Base-by-base conservation (phyloP, 1,140 invertebrate species). In the Nixonia krombeini region DNA sequence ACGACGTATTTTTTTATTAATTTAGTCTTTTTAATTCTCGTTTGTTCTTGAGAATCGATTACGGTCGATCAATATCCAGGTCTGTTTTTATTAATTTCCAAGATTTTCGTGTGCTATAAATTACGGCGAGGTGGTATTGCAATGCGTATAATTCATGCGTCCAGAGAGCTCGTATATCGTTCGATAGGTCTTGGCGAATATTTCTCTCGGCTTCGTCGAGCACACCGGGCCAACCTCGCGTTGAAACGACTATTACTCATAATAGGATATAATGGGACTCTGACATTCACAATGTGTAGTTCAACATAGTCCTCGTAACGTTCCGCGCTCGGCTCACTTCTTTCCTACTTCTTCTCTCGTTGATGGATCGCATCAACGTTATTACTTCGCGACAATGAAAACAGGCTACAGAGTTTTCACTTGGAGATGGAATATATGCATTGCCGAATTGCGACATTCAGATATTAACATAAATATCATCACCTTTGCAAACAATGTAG, bases 201-300 rank as follows among this genome's bases (percentile, higher is more conserved):
- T 47, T 33, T 33, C 29, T 16, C 25, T 33, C 29, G 45, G 45
- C 31, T 35, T 16, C 29, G 29, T 35, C 17, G 41, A 12, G 41
- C 10, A 17, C 12, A 29, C 26, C 18, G 45, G 45, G 45, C 45
- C 45, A 47, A 33, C 45, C 15, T 47, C 45, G 45, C 45, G 45
- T 47, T 47, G 45, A 47, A 47, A 47, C 45, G 45, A 47, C 45
- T 47, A 47, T 47, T 47, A 47, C 45, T 47, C 46, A 49, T 49
- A 49, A 49, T 49, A 25, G 46, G 33, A 18, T 37, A 25, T 37
- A 37, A 49, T 37, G 18, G 46, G 46, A 15, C 17, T 26, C 23
- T n/a, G 31, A 33, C 21, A 49, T 49, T 49, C 46, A 26, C 23
- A 33, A 49, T 37, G 46, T 49, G 23, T 17, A 49, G 46, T 18